Percentiles rank a stretch among this genome's conserved stretches.
Conservation (phyloP, 2,113 vertebrate genomes). For the Nansenia antarctica region DNA sequence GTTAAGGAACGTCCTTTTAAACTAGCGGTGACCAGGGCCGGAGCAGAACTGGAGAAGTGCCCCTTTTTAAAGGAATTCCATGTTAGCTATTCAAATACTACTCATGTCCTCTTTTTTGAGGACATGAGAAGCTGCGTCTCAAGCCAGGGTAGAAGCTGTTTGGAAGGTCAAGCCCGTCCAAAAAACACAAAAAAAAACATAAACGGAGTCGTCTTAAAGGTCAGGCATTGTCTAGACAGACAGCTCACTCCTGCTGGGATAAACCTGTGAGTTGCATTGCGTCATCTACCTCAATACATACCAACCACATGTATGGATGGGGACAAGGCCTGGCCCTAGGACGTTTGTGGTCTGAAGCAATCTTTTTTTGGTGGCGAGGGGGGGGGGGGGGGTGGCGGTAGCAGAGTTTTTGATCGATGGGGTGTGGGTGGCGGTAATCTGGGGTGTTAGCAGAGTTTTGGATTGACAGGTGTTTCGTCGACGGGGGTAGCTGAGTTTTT, state of each 20-base stretch:
- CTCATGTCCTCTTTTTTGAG: neutral
- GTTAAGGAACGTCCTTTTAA: neutral
- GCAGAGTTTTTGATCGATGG: no score
- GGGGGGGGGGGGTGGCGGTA: no score
- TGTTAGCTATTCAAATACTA: neutral
- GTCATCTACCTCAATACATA: no score
- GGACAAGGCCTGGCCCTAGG: no score
- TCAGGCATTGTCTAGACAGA: slow-evolving; percentile 62
- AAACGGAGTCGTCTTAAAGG: slow-evolving; percentile 57
- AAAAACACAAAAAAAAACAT: slow-evolving; percentile 26
- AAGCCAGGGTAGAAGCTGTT: slow-evolving; percentile 16
- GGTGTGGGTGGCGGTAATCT: no score
- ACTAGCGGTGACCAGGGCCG: neutral
- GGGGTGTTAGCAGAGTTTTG: no score
- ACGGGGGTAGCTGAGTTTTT: no score
- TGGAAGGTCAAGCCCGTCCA: slow-evolving; percentile 51
- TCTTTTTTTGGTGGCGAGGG: no score
- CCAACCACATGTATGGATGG: no score
- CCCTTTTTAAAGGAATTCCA: neutral
- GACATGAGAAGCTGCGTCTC: neutral
- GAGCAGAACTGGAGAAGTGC: neutral
- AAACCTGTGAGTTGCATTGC: slow-evolving; percentile 29
- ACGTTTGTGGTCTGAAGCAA: no score
- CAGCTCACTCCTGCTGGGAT: slow-evolving; percentile 34
- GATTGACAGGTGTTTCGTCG: no score